phyloP scores from a whole-genome alignment of 2,797 vertebrate genomes.

The Percopsis omiscomaycus region DNA sequence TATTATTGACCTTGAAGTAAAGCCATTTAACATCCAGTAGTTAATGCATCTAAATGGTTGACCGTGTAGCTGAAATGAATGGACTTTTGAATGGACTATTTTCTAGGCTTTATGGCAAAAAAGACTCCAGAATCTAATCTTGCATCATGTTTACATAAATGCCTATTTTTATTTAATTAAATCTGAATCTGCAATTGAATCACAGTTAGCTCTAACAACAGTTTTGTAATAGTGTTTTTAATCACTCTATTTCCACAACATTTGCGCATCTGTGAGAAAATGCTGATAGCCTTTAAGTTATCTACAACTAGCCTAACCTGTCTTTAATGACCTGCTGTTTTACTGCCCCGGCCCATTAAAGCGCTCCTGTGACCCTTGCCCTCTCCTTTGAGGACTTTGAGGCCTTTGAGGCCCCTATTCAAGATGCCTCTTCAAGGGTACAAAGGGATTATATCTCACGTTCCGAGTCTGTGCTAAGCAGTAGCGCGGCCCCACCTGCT shows the following conservation, averaged over 20 bases:
- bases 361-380: conserved; percentile 50
- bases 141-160: too few relatives aligned
- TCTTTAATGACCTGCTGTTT: conserved; percentile 59
- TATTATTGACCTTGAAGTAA: too few relatives aligned
- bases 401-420: conserved; percentile 50
- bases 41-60: too few relatives aligned
- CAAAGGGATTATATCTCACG: conserved; percentile 37
- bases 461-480: conserved; percentile 57
- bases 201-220: too few relatives aligned
- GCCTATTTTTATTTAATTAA: too few relatives aligned
- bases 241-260: conserved; percentile 18
- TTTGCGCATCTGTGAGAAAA: conserved; percentile 20
- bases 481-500: conserved; percentile 47
- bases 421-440: conserved; percentile 38
- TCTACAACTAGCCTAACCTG: conserved; percentile 46
- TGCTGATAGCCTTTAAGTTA: conserved; percentile 20
- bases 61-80: too few relatives aligned
- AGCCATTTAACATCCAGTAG: too few relatives aligned
- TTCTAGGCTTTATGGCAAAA: too few relatives aligned
- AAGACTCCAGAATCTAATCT: too few relatives aligned
- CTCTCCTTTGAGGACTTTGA: conserved; percentile 44
- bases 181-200: too few relatives aligned
- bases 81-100: too few relatives aligned
- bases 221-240: conserved; percentile 2
- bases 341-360: conserved; percentile 42